A percentile compares a stretch with the other conserved stretches of the same genome.
These are phyloP conservation scores for Alauda arvensis DNA, from an alignment of 2,797 vertebrate species.

Conservation along the genomic window DNA sequence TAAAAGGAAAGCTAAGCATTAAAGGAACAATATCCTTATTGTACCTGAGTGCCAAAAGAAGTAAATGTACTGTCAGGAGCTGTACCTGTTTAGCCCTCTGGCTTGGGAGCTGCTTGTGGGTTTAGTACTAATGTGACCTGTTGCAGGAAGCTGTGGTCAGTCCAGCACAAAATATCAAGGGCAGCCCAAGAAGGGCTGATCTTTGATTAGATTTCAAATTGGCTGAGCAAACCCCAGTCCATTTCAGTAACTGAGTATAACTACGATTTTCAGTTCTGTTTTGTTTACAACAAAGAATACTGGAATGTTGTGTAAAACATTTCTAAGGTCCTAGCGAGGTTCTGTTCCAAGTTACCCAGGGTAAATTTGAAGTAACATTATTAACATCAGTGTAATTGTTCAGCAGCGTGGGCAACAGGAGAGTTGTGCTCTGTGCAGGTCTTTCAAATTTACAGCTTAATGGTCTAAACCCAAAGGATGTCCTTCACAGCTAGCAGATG, in stretches of 20 bases:
- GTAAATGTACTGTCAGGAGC: conserved; percentile 15
- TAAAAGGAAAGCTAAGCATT: conserved; percentile 56
- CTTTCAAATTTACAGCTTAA: neutral
- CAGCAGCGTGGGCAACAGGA: neutral
- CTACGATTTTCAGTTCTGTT: neutral
- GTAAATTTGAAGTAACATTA: neutral
- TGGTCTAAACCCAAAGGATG: neutral
- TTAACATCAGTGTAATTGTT: neutral
- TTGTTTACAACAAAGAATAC: neutral
- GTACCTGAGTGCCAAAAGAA: conserved; percentile 47
- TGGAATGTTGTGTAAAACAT: neutral
- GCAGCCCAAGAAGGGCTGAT: neutral
- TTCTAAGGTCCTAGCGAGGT: neutral
- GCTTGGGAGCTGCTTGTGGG: neutral
- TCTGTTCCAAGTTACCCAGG: neutral
- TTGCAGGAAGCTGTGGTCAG: neutral
- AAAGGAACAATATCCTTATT: conserved; percentile 61
- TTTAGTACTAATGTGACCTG: neutral
- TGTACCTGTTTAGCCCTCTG: neutral
- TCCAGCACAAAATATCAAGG: neutral
- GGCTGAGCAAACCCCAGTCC: neutral
- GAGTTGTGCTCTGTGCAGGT: neutral
- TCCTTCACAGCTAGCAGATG: neutral
- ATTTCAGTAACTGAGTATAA: neutral
- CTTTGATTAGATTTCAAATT: neutral